These are phyloP conservation scores for Phallusia fumigata DNA, from an alignment of 23 tunicate species.

Conservation along the genomic window DNA sequence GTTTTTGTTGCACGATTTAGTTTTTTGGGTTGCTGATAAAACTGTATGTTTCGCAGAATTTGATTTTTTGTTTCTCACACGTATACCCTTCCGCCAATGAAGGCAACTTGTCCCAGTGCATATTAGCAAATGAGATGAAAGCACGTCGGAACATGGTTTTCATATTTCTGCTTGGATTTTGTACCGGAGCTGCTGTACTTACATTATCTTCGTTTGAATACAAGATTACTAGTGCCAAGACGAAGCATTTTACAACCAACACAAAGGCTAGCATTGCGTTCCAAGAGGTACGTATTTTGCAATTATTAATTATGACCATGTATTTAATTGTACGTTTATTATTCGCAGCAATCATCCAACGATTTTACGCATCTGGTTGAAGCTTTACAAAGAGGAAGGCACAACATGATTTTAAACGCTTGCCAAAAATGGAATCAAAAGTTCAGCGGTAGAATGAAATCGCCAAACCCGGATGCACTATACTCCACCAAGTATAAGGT, in stretches of 20 bases:
- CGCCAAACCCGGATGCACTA: not conserved
- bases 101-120: too few relatives aligned
- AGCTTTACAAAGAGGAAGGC: not conserved
- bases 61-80: too few relatives aligned
- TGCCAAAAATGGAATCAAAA: not conserved
- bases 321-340: not conserved
- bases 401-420: not conserved
- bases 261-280: too few relatives aligned
- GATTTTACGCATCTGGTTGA: not conserved
- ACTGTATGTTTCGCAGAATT: too few relatives aligned
- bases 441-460: not conserved
- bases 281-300: not conserved
- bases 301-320: not conserved
- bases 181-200: not conserved
- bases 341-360: not conserved
- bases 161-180: not conserved
- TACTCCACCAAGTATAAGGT: not conserved
- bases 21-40: too few relatives aligned
- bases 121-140: not conserved
- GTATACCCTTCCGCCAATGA: too few relatives aligned
- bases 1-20: too few relatives aligned
- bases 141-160: not conserved
- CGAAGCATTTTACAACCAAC: not conserved
- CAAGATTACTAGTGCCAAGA: not conserved
- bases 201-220: not conserved